Evolutionary conservation across 2,113 vertebrate genomes (phyloP), one percentile per base, ranked within the genome.

Genomic region (Pseudorectes ferrugineus): DNA sequence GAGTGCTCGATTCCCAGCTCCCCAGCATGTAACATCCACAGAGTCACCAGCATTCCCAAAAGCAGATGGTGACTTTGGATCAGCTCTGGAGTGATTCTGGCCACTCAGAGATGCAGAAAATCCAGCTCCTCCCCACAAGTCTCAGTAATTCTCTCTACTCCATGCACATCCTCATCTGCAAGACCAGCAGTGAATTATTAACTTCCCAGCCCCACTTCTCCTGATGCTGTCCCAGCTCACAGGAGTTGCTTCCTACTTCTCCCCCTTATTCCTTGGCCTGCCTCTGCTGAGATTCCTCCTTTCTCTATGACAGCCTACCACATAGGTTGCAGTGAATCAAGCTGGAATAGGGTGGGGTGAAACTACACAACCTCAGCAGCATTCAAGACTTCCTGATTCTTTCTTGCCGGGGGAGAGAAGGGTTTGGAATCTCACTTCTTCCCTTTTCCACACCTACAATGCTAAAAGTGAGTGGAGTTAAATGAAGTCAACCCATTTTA

Each of bases 1-100:
- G 31, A 88, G 45, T 10, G 22, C 26, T 62, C 5, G 2, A n/a
- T 42, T 88, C 42, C 28, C 78, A 88, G 38, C 11, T 95, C 14
- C 45, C 15, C 46, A 82, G 20, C 7, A 5, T 31, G 35, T 36
- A 80, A 76, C 13, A 40, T 28, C 70, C 67, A 63, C 13, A 61
- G 26, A 74, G 42, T 35, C 43, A 87, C 20, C 48, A 86, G 40
- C 18, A 5, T 51, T 71, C 55, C 91, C 58, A 94, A 89, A 88
- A 89, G 43, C 58, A 94, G 85, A 46, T 59, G 38, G 57, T 76
- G 54, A 75, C 63, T 84, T 85, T 65, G 65, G 38, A 66, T 84
- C 46, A 84, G 38, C 55, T 68, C 73, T 77, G 57, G 48, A 61
- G 42, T 68, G 36, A 68, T 29, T 70, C 55, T 79, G 48, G 70